Evolutionary conservation across 2,113 vertebrate species (phyloP), one percentile per base, ranked within the genome.

Genomic region (Rhinopomastus cyanomelas): DNA sequence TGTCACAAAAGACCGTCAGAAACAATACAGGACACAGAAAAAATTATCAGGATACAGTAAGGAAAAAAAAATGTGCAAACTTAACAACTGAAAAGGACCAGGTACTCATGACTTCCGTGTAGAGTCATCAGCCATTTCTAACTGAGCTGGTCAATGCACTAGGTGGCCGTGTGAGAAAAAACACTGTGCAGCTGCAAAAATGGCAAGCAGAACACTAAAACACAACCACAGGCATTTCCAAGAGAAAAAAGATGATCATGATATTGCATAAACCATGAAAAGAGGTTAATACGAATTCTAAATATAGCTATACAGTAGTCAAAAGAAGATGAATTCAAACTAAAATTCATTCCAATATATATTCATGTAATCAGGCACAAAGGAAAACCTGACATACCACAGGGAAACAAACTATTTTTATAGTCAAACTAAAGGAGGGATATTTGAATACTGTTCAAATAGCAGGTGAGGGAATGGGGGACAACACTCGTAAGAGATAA

Each of bases 181-280:
- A 87, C 32, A 87, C n/a, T 5, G 66, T 23, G 53, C 66, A 87
- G 81, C 59, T 89, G 81, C 66, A 75, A 78, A 92, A 85, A 39
- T 3, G 12, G 17, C 61, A 81, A 59, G 12, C 74, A 53, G 66
- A 84, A 88, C 52, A 67, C 53, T 87, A 21, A 4, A 81, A 34
- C 8, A 25, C 42, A 87, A 64, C 39, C 34, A 87, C 44, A 75
- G 37, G 64, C 7, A 2, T 64, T 88, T 92, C 57, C 75, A 85
- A 89, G 26, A 79, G 74, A 92, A 94, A 84, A 61, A 79, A 81
- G 44, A 67, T 73, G 77, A 93, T 75, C 44, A 79, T 52, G 44
- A 81, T 49, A 75, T 15, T 62, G 49, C 66, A 67, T 16, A 90
- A 81, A 29, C 61, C 48, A 81, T 60, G 49, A 81, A 90, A 42